Evolutionary conservation across 2,888 invertebrate genomes (phyloP).

Genomic region (Chloroclystis v-ata): DNA sequence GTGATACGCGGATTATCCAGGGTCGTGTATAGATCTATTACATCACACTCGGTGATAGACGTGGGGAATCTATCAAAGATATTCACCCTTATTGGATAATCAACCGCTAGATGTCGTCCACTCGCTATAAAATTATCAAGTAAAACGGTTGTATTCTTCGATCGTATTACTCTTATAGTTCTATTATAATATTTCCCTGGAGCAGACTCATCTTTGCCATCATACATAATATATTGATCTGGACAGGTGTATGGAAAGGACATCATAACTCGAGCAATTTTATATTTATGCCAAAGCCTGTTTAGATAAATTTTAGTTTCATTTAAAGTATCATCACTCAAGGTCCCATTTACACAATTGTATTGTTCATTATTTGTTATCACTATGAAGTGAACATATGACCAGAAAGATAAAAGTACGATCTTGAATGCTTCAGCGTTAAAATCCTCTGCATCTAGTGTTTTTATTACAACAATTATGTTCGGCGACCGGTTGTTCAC

Average conservation of each 20-base stretch:
- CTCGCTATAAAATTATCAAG: constrained; percentile 18
- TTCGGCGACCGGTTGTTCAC: constrained; percentile 7
- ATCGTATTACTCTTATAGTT: constrained; percentile 34
- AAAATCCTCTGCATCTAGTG: constrained; percentile 10
- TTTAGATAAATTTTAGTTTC: constrained; percentile 39
- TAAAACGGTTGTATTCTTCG: constrained; percentile 22
- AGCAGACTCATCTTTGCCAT: constrained; percentile 30
- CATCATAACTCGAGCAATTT: constrained; percentile 32
- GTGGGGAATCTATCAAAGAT: constrained; percentile 51
- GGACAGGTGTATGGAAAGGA: constrained; percentile 44
- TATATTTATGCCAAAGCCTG: constrained; percentile 41
- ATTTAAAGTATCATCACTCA: constrained; percentile 25
- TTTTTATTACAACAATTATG: constrained; percentile 17
- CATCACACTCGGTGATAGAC: constrained; percentile 37
- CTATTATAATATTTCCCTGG: constrained; percentile 37
- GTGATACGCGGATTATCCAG: constrained; percentile 28
- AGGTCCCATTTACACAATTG: constrained; percentile 35
- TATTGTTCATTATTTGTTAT: constrained; percentile 29
- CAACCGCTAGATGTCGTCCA: constrained; percentile 29
- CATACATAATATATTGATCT: constrained; percentile 34
- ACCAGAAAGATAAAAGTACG: constrained; percentile 31
- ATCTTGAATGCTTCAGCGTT: constrained; percentile 4
- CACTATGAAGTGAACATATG: constrained; percentile 36
- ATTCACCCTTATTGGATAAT: constrained; percentile 42
- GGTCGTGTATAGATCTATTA: constrained; percentile 34